Evolutionary conservation across 2,797 vertebrate species (phyloP).

Genomic region (Harpagifer antarcticus): DNA sequence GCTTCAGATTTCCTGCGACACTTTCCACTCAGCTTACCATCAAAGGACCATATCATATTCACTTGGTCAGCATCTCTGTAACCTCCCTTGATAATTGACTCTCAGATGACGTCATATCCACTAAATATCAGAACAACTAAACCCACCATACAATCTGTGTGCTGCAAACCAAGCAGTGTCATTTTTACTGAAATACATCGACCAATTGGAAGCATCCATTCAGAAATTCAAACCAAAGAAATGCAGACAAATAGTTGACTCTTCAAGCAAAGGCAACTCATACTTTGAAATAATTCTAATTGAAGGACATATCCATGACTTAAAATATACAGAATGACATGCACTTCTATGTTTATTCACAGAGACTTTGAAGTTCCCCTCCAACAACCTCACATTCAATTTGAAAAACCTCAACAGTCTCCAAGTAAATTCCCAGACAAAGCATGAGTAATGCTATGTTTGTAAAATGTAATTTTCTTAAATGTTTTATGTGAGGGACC

Average conservation of each 20-base stretch:
- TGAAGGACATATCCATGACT: slow-evolving; percentile 35
- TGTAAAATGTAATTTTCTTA: too few relatives aligned
- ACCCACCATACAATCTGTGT: not conserved
- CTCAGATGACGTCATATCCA: slow-evolving; percentile 30
- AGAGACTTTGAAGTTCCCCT: slow-evolving; percentile 56
- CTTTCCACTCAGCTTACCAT: slow-evolving; percentile 34
- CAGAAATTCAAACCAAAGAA: slow-evolving; percentile 16
- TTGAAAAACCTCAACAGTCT: slow-evolving; percentile 36
- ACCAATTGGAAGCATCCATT: not conserved
- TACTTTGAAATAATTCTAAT: slow-evolving; percentile 33
- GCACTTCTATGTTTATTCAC: slow-evolving; percentile 25
- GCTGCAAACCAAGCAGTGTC: slow-evolving; percentile 10
- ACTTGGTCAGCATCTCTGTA: slow-evolving; percentile 43
- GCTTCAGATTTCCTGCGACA: slow-evolving; percentile 28
- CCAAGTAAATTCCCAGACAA: slow-evolving; percentile 45
- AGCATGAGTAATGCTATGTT: slow-evolving; percentile 37
- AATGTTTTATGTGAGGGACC: too few relatives aligned
- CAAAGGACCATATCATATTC: slow-evolving; percentile 44
- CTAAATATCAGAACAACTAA: slow-evolving; percentile 16
- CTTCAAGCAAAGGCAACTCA: slow-evolving; percentile 15
- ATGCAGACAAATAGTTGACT: slow-evolving; percentile 18
- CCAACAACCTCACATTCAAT: slow-evolving; percentile 55
- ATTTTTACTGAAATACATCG: slow-evolving; percentile 24
- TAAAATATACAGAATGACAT: slow-evolving; percentile 25
- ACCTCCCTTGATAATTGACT: slow-evolving; percentile 39